These are phyloP conservation scores for Germaria angustata DNA, from an alignment of 2,888 invertebrate species.

Conservation along the genomic window DNA sequence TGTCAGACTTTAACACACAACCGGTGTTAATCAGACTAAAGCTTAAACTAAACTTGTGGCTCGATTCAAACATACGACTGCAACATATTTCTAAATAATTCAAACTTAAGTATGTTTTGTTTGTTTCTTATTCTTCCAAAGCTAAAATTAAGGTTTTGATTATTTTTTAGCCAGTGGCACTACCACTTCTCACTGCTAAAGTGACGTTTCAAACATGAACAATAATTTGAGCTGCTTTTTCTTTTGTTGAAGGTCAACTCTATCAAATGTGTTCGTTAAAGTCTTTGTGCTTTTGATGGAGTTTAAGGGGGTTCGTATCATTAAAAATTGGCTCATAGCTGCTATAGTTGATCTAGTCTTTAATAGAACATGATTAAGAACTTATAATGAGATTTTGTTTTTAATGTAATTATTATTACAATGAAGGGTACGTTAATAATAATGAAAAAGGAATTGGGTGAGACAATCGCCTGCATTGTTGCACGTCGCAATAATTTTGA, in stretches of 20 bases:
- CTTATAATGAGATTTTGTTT: slow-evolving; percentile 33
- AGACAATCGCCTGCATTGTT: background rate
- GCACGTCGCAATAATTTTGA: background rate
- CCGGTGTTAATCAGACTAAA: slow-evolving; percentile 3
- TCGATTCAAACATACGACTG: background rate
- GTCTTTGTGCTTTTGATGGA: slow-evolving; percentile 16
- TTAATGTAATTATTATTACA: background rate
- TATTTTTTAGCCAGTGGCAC: slow-evolving; percentile 45
- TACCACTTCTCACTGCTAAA: slow-evolving; percentile 22
- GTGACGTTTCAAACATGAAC: slow-evolving; percentile 20
- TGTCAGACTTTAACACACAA: background rate
- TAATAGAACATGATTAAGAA: slow-evolving; percentile 21
- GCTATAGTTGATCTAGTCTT: slow-evolving; percentile 20
- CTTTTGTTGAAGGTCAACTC: slow-evolving; percentile 60
- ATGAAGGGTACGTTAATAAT: background rate
- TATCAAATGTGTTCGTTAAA: slow-evolving; percentile 41
- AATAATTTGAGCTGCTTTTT: slow-evolving; percentile 42
- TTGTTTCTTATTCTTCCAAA: slow-evolving; percentile 18
- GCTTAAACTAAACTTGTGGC: slow-evolving; percentile 4
- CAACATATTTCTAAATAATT: slow-evolving; percentile 8
- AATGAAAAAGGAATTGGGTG: background rate
- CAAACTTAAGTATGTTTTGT: slow-evolving; percentile 22
- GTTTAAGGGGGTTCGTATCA: slow-evolving; percentile 30
- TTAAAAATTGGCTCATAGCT: slow-evolving; percentile 38
- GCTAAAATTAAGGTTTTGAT: slow-evolving; percentile 32